Base-by-base conservation (phyloP, 2,888 invertebrate species). In the Lysandra bellargus region DNA sequence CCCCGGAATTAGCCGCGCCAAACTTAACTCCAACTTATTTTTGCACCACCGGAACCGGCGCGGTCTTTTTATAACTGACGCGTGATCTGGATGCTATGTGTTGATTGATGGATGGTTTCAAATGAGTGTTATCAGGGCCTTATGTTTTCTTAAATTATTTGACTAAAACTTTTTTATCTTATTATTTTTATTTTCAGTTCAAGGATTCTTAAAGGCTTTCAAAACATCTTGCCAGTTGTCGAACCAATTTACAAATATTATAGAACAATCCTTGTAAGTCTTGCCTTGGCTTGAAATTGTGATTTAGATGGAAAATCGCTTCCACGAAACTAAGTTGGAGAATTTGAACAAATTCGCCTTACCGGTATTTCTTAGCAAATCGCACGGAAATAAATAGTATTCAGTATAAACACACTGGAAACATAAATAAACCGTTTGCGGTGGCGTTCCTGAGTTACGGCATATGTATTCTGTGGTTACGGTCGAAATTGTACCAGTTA, bases 21-120 rank as follows among this genome's bases (percentile, higher is more conserved):
- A 92, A 92, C 92, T 93, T 93, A 92, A 92, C 91, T 85, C 84
- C 81, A 84, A 89, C 91, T 93, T 93, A 92, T 92, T 92, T 92
- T 91, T 86, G 88, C 87, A 82, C 85, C 79, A 80, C 80, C 82
- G 81, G 82, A 85, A 82, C 82, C 87, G 84, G 86, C 86, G 84
- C 40, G 37, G 23, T 40, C 61, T 44, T 75, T 73, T 74, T 73
- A 73, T 73, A 73, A 79, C 78, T 75, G 30, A 75, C 44, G 12
- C 49, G 75, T 49, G 57, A 17, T 57, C 17, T 57, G 40, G 7
- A 74, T 9, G 44, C 49, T 49, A 6, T 40, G n/a, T n/a, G 1
- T 49, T 40, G 30, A 44, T 49, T 40, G 30, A 44, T 49, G 23
- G 23, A 53, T 75, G 23, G n/a, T 33, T 30, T 9, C 30, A 12